Percentiles rank a stretch among this genome's conserved stretches.
Evolutionary conservation across 2,888 invertebrate species (phyloP).

Genomic region (Nebria salina): DNA sequence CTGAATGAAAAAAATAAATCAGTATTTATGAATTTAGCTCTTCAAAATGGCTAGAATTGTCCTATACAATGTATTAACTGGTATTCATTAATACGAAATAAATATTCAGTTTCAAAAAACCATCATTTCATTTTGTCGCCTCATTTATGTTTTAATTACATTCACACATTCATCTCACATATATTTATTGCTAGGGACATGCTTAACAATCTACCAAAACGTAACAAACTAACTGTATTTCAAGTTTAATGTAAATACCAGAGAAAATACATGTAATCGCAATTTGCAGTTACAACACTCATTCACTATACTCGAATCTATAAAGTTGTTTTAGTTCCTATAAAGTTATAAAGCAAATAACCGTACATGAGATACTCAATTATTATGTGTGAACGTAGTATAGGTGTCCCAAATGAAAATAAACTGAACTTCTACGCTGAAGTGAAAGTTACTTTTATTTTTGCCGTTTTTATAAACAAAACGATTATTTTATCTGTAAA

Average conservation of each 20-base stretch:
- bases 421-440: not conserved
- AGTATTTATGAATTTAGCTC: conserved; percentile 39
- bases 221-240: not conserved
- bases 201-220: no score
- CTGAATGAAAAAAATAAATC: conserved; percentile 12
- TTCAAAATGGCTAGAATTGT: conserved; percentile 38
- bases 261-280: not conserved
- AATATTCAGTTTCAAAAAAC: conserved; percentile 33
- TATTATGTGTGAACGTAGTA: not conserved
- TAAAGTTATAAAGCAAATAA: not conserved
- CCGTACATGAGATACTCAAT: no score
- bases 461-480: not conserved
- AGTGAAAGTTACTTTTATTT: not conserved
- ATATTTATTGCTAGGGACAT: not conserved
- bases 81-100: conserved; percentile 26
- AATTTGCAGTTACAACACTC: not conserved
- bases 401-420: not conserved
- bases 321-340: not conserved
- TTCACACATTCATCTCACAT: not conserved
- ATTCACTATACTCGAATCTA: not conserved
- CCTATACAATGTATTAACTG: conserved; percentile 38
- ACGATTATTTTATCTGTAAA: not conserved
- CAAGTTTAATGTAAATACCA: not conserved
- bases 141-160: no score
- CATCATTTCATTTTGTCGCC: not conserved